Conservation (phyloP, 2,888 invertebrate species). For the Xylophagus ater region DNA sequence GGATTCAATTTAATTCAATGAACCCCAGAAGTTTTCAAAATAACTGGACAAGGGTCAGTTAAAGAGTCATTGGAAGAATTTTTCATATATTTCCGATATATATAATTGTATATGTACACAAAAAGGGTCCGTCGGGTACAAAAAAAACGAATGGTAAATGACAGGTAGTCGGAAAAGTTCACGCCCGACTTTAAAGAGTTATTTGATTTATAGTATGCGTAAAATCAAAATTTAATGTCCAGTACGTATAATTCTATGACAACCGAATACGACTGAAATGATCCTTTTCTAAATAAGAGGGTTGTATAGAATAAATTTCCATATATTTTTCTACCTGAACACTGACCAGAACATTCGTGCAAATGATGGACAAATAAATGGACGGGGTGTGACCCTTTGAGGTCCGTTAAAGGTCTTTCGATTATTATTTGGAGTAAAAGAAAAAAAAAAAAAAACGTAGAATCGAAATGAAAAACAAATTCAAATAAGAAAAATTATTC, state of each 20-base stretch:
- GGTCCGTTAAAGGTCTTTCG: constrained; percentile 10
- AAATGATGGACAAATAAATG: too few species aligned
- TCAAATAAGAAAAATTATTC: too few species aligned
- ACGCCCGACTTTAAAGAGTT: constrained; percentile 15
- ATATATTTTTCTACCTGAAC: too few species aligned
- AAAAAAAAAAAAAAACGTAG: constrained; percentile 1
- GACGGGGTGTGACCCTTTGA: constrained; percentile 15
- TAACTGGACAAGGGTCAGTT: constrained; percentile 20
- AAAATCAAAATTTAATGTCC: too few species aligned
- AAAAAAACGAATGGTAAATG: background rate
- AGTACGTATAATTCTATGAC: background rate
- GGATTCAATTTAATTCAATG: constrained; percentile 14
- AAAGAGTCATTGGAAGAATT: constrained; percentile 12
- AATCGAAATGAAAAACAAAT: background rate
- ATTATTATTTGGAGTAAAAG: constrained; percentile 9
- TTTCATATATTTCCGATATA: too few species aligned
- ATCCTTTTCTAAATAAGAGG: too few species aligned
- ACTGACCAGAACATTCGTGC: too few species aligned
- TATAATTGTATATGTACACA: too few species aligned
- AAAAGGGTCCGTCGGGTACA: background rate
- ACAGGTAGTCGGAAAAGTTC: constrained; percentile 5
- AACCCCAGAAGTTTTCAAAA: constrained; percentile 20
- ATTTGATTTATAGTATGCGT: constrained; percentile 12
- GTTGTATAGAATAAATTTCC: too few species aligned
- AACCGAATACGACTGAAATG: too few species aligned